Conservation (phyloP, 2,113 vertebrate species). For the Fulmarus glacialis region DNA sequence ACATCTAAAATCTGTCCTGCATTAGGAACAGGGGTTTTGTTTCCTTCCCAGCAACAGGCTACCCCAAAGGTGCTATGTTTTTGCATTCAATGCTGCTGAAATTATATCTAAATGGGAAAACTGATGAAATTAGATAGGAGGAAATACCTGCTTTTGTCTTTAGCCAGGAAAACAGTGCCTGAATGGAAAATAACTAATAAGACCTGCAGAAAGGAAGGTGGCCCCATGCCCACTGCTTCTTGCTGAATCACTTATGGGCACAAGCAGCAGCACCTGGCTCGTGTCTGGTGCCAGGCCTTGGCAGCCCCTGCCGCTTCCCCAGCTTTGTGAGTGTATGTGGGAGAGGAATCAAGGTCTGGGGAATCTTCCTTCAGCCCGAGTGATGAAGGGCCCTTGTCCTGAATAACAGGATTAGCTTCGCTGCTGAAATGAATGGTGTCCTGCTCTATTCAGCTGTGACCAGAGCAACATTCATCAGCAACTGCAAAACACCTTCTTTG, state of each 20-base stretch:
- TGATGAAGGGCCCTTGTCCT: constrained; percentile 13
- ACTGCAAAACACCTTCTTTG: constrained; percentile 48
- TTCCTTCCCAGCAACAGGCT: not conserved
- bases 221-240: not conserved
- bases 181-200: not conserved
- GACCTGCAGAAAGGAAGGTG: not conserved
- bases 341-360: not conserved
- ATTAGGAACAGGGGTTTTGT: not conserved
- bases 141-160: not conserved
- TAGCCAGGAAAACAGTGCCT: not conserved
- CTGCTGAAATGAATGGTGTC: constrained; percentile 18
- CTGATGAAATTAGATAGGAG: not conserved
- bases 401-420: constrained; percentile 39
- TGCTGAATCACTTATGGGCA: not conserved
- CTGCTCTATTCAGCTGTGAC: constrained; percentile 25
- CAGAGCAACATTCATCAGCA: constrained; percentile 40
- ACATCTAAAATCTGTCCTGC: not conserved
- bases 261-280: not conserved
- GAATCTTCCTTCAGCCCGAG: not conserved
- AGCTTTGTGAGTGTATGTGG: not conserved
- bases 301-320: not conserved
- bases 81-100: not conserved
- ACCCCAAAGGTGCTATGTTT: not conserved
- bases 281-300: not conserved
- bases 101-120: not conserved